phyloP scores from a whole-genome alignment of 2,888 invertebrate genomes.

The Monochamus alternatus region DNA sequence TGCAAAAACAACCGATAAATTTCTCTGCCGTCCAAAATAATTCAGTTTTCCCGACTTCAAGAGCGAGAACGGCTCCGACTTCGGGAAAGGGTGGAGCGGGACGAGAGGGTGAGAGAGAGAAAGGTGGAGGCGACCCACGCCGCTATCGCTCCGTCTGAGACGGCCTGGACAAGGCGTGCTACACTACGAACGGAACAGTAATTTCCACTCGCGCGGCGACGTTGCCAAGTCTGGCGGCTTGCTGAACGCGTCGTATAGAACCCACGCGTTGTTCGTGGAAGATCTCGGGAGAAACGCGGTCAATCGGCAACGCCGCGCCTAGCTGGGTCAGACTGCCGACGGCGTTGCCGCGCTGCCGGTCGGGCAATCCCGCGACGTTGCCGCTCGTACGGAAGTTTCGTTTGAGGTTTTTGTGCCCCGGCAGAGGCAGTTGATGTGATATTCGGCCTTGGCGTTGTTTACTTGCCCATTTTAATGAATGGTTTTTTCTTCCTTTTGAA shows the following conservation, averaged over 20 bases:
- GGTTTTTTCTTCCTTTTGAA: neutral
- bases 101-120: neutral
- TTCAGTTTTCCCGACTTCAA: neutral
- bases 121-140: neutral
- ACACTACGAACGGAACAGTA: conserved; percentile 39
- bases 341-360: neutral
- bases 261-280: too few species aligned
- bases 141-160: conserved; percentile 15
- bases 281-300: too few species aligned
- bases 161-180: conserved; percentile 38
- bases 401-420: neutral
- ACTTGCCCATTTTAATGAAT: conserved; percentile 9
- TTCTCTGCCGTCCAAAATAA: neutral
- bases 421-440: neutral
- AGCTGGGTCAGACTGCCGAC: neutral
- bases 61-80: neutral
- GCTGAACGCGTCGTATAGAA: too few species aligned
- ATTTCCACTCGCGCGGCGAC: conserved; percentile 31
- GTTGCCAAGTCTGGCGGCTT: conserved; percentile 30
- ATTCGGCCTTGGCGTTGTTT: conserved; percentile 10
- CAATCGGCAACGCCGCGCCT: conserved; percentile 25
- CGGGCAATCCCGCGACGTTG: conserved; percentile 11
- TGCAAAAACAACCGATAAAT: conserved; percentile 22
- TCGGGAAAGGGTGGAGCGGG: neutral
- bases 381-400: neutral